Percentiles rank a stretch among this genome's conserved stretches.
Evolutionary conservation across 2,797 vertebrate genomes (phyloP).

Genomic region (Microctenopoma stevenorrisi): DNA sequence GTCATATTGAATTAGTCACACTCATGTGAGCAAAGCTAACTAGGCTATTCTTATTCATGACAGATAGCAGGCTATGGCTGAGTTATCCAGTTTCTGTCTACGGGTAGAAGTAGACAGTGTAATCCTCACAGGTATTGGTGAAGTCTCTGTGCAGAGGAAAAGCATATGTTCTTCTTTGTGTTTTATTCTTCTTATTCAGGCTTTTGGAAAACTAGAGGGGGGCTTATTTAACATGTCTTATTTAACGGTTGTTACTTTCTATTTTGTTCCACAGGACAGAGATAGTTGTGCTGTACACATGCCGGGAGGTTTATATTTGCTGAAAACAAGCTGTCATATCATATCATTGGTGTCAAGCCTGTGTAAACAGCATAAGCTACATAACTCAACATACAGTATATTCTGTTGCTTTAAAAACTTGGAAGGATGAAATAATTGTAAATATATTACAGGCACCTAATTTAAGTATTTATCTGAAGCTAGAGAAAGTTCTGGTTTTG

Average conservation of each 20-base stretch:
- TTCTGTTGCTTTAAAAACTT: conserved; percentile 31
- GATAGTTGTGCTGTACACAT: conserved; percentile 28
- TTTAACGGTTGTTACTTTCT: neutral
- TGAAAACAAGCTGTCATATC: conserved; percentile 43
- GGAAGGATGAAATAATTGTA: too few relatives aligned
- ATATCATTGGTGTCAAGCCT: conserved; percentile 30
- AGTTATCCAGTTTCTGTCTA: conserved; percentile 29
- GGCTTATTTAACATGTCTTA: neutral
- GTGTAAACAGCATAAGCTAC: conserved; percentile 30
- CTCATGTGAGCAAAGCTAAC: conserved; percentile 49
- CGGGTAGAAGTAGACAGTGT: conserved; percentile 4
- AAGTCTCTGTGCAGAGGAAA: conserved; percentile 16
- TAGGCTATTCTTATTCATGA: conserved; percentile 36
- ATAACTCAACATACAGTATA: conserved; percentile 11
- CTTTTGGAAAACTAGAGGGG: neutral
- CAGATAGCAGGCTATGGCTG: conserved; percentile 27
- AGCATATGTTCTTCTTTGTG: conserved; percentile 21
- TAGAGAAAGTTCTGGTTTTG: too few relatives aligned
- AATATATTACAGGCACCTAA: too few relatives aligned
- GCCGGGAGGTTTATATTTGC: conserved; percentile 38
- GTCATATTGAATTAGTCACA: conserved; percentile 65
- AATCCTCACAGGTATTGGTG: conserved; percentile 18
- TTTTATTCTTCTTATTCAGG: conserved; percentile 1
- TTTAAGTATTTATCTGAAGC: too few relatives aligned
- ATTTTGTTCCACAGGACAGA: conserved; percentile 5